phyloP scores from a whole-genome alignment of 2,797 vertebrate species.

The Decapterus maruadsi region DNA sequence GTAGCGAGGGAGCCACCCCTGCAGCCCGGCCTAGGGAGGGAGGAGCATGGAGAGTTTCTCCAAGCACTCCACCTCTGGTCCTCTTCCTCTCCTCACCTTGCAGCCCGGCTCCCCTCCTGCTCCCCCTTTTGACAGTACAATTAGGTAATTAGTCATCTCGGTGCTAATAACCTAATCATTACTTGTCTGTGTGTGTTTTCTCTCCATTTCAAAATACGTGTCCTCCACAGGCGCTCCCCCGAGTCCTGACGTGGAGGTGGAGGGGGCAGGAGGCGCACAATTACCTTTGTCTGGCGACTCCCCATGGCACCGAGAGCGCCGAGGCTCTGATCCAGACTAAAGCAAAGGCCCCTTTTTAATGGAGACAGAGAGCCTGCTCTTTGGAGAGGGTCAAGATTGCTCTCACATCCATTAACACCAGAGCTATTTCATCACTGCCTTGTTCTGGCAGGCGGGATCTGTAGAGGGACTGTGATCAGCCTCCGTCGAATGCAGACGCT shows the following conservation, averaged over 20 bases:
- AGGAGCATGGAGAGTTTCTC: slow-evolving; percentile 52
- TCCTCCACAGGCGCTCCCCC: slow-evolving; percentile 72
- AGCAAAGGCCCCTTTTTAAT: slow-evolving; percentile 62
- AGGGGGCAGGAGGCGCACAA: slow-evolving; percentile 53
- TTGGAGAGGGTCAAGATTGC: slow-evolving; percentile 74
- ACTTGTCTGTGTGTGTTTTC: slow-evolving; percentile 75
- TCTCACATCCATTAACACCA: slow-evolving; percentile 80
- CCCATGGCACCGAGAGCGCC: slow-evolving; percentile 63
- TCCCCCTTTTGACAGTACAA: slow-evolving; percentile 83
- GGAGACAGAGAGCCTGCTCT: slow-evolving; percentile 70
- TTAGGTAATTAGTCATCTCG: slow-evolving; percentile 86
- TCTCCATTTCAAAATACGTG: slow-evolving; percentile 71
- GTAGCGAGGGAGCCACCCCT: slow-evolving; percentile 68
- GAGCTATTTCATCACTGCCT: slow-evolving; percentile 71
- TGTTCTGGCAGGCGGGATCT: slow-evolving; percentile 60
- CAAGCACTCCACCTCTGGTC: slow-evolving; percentile 65
- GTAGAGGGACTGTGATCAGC: slow-evolving; percentile 68
- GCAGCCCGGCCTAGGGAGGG: slow-evolving; percentile 78
- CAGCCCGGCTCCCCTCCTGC: slow-evolving; percentile 63
- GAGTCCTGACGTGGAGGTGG: slow-evolving; percentile 56
- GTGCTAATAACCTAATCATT: slow-evolving; percentile 86
- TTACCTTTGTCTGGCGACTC: slow-evolving; percentile 73
- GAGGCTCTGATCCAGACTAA: slow-evolving; percentile 72
- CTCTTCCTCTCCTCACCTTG: slow-evolving; percentile 67
- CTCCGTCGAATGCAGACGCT: slow-evolving; percentile 47